A percentile compares a stretch with the other conserved stretches of the same genome.
phyloP scores from a whole-genome alignment of 1,140 invertebrate species.

The Nephotettix cincticeps region DNA sequence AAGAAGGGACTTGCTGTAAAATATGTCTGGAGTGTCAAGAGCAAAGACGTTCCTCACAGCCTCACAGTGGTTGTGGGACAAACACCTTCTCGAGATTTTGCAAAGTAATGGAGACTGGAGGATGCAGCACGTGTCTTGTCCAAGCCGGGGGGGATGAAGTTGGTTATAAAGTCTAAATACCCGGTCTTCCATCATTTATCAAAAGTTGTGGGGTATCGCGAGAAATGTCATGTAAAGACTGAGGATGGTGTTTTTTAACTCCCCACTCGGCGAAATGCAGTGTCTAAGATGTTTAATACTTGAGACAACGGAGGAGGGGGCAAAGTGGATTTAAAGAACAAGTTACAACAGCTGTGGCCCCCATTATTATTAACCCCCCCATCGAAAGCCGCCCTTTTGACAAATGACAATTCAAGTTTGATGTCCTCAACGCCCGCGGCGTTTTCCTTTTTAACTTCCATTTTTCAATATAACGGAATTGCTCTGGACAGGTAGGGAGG shows the following conservation, averaged over 20 bases:
- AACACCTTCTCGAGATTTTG: conserved; percentile 9
- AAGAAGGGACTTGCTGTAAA: too few relatives aligned
- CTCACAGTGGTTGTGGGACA: background rate
- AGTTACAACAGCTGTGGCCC: conserved; percentile 22
- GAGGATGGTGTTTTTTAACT: conserved; percentile 10
- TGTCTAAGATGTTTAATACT: conserved; percentile 18
- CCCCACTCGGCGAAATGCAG: conserved; percentile 18
- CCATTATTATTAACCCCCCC: conserved; percentile 22
- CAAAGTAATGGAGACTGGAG: conserved; percentile 9
- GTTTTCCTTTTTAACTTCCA: conserved; percentile 20
- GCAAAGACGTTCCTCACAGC: too few relatives aligned
- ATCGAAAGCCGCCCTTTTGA: background rate
- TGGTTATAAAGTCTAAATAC: conserved; percentile 17
- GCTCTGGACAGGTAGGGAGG: conserved; percentile 9
- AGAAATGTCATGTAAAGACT: conserved; percentile 3
- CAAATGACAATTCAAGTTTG: conserved; percentile 23
- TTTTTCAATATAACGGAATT: conserved; percentile 23
- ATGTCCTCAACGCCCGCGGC: conserved; percentile 15
- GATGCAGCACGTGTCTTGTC: background rate
- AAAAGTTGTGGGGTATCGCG: background rate
- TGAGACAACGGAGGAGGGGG: background rate
- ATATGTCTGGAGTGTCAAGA: too few relatives aligned
- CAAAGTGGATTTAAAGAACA: conserved; percentile 22
- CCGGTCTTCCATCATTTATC: background rate
- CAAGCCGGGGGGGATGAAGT: background rate